Conservation (phyloP, 2,888 invertebrate genomes). For the Aporophyla nigra region DNA sequence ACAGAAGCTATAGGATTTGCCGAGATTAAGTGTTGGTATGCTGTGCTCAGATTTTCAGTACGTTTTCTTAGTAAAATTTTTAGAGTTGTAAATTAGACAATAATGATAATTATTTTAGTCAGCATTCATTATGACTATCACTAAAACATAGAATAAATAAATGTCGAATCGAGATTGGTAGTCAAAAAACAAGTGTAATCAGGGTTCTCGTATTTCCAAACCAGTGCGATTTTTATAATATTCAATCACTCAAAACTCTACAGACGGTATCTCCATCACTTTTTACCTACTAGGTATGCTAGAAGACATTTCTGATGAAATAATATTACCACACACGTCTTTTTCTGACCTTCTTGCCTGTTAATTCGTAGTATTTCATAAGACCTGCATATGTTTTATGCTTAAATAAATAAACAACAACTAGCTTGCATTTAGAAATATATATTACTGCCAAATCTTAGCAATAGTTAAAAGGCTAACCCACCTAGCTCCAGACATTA, state of each 20-base stretch:
- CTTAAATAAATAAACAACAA: no score
- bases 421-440: no score
- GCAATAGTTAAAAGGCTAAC: not conserved
- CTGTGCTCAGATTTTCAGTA: not conserved
- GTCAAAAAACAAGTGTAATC: not conserved
- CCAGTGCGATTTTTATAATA: no score
- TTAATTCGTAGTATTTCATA: no score
- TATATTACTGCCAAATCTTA: not conserved
- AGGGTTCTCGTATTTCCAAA: not conserved
- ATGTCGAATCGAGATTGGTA: not conserved
- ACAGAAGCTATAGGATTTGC: not conserved
- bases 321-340: not conserved
- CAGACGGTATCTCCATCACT: not conserved
- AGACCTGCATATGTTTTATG: no score
- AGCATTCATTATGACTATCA: not conserved
- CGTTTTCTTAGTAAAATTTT: no score
- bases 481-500: not conserved
- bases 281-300: not conserved
- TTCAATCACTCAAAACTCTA: not conserved
- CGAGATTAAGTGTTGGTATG: not conserved
- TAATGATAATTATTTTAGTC: not conserved
- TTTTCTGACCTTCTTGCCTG: no score
- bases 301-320: not conserved
- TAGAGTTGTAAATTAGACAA: not conserved
- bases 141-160: not conserved